Conservation (phyloP, 2,797 vertebrate species). For the Betta splendens region DNA sequence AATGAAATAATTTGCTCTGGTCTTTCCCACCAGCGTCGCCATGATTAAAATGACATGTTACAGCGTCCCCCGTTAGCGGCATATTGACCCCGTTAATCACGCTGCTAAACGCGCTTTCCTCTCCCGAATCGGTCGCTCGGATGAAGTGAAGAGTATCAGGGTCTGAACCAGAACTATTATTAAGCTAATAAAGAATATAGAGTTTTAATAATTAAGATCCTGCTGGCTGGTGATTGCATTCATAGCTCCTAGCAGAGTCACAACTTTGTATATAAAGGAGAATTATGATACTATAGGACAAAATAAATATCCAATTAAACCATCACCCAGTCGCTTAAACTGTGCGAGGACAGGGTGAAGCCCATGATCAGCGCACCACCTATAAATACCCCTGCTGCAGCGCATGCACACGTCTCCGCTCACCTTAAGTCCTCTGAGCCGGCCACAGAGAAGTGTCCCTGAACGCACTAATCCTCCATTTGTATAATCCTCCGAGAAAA, state of each 20-base stretch:
- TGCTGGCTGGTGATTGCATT: constrained; percentile 60
- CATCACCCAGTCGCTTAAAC: constrained; percentile 15
- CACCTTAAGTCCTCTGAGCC: constrained; percentile 38
- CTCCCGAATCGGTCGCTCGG: constrained; percentile 60
- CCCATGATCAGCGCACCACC: constrained; percentile 15
- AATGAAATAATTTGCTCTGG: constrained; percentile 61
- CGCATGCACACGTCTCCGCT: constrained; percentile 21
- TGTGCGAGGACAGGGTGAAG: constrained; percentile 3
- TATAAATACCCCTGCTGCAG: background rate
- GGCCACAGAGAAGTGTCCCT: constrained; percentile 38
- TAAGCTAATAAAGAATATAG: constrained; percentile 70
- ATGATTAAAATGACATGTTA: constrained; percentile 75
- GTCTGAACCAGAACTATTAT: constrained; percentile 60
- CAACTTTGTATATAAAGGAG: constrained; percentile 58
- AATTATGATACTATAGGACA: constrained; percentile 34
- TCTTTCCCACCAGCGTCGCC: constrained; percentile 51
- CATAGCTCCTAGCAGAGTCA: constrained; percentile 46
- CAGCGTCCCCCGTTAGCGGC: constrained; percentile 54
- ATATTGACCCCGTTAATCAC: constrained; percentile 74
- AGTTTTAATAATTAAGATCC: constrained; percentile 73
- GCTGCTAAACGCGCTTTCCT: constrained; percentile 60
- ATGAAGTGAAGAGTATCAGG: constrained; percentile 52
- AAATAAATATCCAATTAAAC: constrained; percentile 38
- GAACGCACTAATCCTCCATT: constrained; percentile 38
- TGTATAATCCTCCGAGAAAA: constrained; percentile 35